Evolutionary conservation across 2,888 invertebrate genomes (phyloP).

Genomic region (Hydraecia micacea): DNA sequence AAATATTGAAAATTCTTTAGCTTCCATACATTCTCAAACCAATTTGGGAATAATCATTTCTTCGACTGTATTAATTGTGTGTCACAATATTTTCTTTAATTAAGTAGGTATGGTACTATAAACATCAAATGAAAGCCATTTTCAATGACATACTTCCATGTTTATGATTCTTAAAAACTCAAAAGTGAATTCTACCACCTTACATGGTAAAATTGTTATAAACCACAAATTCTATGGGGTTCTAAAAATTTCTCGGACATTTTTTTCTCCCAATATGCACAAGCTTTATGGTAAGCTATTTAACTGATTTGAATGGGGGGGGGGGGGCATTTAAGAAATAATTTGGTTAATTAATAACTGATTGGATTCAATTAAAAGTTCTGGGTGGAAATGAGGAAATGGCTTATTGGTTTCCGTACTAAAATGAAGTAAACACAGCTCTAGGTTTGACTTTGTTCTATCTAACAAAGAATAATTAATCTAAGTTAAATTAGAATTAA

Average conservation of each 20-base stretch:
- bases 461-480: no score
- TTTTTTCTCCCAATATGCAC: not conserved
- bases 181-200: not conserved
- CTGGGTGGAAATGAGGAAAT: not conserved
- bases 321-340: not conserved
- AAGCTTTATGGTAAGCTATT: constrained; percentile 1
- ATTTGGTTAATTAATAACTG: not conserved
- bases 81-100: constrained; percentile 10
- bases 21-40: constrained; percentile 1
- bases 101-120: not conserved
- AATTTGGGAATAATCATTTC: not conserved
- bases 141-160: not conserved
- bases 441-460: not conserved
- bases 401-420: not conserved
- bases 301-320: not conserved
- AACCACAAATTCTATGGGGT: not conserved
- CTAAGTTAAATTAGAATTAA: no score
- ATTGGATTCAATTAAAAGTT: constrained; percentile 5
- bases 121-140: constrained; percentile 8
- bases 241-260: not conserved
- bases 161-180: not conserved
- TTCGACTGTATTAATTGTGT: not conserved
- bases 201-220: not conserved
- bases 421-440: not conserved
- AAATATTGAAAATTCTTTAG: not conserved